phyloP scores from a whole-genome alignment of 1,140 invertebrate genomes.

The Sitodiplosis mosellana region DNA sequence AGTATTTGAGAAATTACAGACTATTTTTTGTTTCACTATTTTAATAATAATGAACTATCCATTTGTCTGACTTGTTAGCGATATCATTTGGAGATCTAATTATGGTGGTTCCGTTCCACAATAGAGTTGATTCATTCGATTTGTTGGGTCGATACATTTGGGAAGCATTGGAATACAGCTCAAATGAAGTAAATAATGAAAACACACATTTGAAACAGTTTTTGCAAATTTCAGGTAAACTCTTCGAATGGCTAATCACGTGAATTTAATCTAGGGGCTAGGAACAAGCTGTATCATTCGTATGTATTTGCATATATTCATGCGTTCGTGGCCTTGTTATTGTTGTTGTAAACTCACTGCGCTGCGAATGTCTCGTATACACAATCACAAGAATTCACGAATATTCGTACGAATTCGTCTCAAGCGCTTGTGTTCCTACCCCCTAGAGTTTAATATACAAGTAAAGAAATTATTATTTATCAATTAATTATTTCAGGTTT shows the following conservation, averaged over 20 bases:
- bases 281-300: no score
- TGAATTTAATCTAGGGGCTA: no score
- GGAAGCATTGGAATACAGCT: conserved; percentile 39
- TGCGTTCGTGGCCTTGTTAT: no score
- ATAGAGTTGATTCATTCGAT: conserved; percentile 43
- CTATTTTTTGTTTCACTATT: neutral
- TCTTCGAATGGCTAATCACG: no score
- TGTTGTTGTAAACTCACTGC: no score
- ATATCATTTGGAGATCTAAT: conserved; percentile 46
- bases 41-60: neutral
- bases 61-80: conserved; percentile 13
- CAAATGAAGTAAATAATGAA: conserved; percentile 17
- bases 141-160: conserved; percentile 38
- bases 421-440: no score
- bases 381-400: no score
- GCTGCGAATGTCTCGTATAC: no score
- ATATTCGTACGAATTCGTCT: no score
- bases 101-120: conserved; percentile 48
- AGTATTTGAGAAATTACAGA: conserved; percentile 3
- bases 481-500: conserved; percentile 33
- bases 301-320: no score
- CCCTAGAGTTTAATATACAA: no score
- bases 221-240: conserved; percentile 31
- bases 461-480: no score
- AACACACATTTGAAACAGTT: conserved; percentile 31